Conservation (phyloP, 2,888 invertebrate species). For the Digitonthophagus gazella region DNA sequence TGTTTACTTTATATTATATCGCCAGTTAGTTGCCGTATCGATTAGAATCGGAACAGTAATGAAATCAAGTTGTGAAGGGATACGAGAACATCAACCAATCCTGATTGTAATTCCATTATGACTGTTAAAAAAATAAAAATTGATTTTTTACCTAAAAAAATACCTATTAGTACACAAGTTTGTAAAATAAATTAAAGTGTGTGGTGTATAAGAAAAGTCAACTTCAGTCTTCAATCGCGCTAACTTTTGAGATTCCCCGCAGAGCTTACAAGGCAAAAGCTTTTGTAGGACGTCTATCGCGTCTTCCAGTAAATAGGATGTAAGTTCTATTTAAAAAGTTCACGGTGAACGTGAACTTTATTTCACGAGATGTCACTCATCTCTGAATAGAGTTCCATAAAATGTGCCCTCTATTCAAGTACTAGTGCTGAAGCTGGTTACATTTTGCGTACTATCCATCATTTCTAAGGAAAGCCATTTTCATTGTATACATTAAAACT, state of each 20-base stretch:
- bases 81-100: neutral
- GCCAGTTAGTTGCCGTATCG: constrained; percentile 13
- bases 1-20: constrained; percentile 15
- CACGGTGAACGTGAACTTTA: neutral
- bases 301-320: neutral
- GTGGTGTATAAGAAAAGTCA: too few species aligned
- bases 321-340: neutral
- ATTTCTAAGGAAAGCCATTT: neutral
- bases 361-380: neutral
- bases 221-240: too few species aligned
- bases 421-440: neutral
- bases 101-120: neutral
- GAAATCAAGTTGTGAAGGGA: neutral
- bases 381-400: neutral
- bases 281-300: neutral
- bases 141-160: too few species aligned
- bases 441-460: neutral
- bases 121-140: neutral
- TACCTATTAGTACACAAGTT: too few species aligned
- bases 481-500: neutral
- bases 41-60: neutral
- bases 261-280: neutral
- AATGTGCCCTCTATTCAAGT: neutral
- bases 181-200: too few species aligned
- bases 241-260: neutral